A percentile compares a stretch with the other conserved stretches of the same genome.
These are phyloP conservation scores for Tenebrosternarchus preto DNA, from an alignment of 2,113 vertebrate species.

Conservation along the genomic window DNA sequence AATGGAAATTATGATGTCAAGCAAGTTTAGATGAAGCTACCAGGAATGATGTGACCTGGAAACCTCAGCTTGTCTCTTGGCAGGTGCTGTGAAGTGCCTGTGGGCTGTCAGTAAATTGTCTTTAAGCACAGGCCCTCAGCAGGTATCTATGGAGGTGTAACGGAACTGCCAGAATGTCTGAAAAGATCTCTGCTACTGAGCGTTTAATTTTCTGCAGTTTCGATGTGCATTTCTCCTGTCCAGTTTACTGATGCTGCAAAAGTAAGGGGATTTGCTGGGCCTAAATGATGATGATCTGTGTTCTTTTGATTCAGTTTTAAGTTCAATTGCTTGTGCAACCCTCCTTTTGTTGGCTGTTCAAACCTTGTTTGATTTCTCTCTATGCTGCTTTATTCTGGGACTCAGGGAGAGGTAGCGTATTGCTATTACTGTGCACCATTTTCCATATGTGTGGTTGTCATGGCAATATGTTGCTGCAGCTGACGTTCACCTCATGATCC, in stretches of 20 bases:
- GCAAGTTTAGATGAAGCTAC: not conserved
- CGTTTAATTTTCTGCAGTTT: not conserved
- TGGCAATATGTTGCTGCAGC: conserved; percentile 19
- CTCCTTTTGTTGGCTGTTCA: conserved; percentile 54
- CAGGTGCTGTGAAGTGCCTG: not conserved
- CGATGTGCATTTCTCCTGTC: not conserved
- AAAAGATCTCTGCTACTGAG: not conserved
- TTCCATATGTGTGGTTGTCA: conserved; percentile 44
- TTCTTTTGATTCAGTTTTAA: conserved; percentile 23
- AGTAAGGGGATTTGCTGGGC: conserved; percentile 5
- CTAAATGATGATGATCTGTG: conserved; percentile 1
- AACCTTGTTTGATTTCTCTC: conserved; percentile 53
- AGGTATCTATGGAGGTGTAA: too few relatives aligned
- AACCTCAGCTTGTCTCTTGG: not conserved
- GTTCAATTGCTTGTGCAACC: conserved; percentile 31
- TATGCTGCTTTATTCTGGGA: conserved; percentile 70
- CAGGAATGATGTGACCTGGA: not conserved
- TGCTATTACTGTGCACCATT: conserved; percentile 14
- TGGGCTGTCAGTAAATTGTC: too few relatives aligned
- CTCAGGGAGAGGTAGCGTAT: conserved; percentile 81
- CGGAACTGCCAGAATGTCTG: too few relatives aligned
- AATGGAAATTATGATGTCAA: not conserved
- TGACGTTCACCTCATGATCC: not conserved
- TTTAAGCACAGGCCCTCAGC: too few relatives aligned
- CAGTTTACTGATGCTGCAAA: too few relatives aligned